These are phyloP conservation scores for Myotis daubentonii DNA, from an alignment of 2,797 vertebrate genomes.

Conservation along the genomic window DNA sequence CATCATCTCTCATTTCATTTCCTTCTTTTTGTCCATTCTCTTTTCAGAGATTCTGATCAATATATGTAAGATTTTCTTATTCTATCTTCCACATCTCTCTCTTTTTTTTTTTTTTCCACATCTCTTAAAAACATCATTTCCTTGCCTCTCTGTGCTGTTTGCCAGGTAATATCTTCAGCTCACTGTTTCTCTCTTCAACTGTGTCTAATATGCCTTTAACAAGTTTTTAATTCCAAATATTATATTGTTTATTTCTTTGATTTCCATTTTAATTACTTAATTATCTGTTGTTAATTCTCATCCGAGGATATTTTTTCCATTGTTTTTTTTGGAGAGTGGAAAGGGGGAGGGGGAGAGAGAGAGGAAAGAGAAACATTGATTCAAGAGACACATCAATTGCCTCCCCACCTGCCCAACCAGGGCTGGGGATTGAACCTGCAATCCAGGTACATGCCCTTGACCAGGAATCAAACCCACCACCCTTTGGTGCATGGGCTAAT, in stretches of 20 bases:
- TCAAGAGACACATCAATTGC: no score
- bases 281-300: no score
- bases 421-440: no score
- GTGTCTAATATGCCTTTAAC: background rate
- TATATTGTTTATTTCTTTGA: background rate
- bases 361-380: no score
- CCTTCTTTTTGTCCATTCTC: background rate
- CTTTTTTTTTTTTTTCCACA: no score
- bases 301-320: no score
- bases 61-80: background rate
- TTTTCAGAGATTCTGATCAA: background rate
- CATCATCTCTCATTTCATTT: background rate
- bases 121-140: background rate
- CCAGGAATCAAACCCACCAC: no score
- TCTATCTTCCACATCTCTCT: background rate
- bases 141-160: background rate
- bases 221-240: background rate
- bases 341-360: no score
- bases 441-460: no score
- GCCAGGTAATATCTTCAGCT: background rate
- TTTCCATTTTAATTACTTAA: background rate
- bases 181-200: background rate
- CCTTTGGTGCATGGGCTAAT: no score
- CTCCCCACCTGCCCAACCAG: no score
- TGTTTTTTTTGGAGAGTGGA: no score